Percentiles rank a stretch among this genome's conserved stretches.
phyloP scores from a whole-genome alignment of 2,797 vertebrate genomes.

The Phaenicophaeus curvirostris region DNA sequence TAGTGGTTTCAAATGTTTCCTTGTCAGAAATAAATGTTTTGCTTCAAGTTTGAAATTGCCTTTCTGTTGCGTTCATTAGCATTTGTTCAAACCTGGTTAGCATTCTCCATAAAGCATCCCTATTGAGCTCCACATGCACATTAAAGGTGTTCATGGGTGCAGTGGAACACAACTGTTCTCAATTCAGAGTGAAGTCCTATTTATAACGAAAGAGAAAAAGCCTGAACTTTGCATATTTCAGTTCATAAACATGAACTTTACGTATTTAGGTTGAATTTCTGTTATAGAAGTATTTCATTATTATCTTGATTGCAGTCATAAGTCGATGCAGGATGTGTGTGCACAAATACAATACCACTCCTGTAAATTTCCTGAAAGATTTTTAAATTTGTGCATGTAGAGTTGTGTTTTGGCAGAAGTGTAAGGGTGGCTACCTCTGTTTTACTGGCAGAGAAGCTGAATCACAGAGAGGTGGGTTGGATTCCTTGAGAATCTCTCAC shows the following conservation, averaged over 20 bases:
- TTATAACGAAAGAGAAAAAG: not conserved
- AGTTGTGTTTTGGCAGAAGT: not conserved
- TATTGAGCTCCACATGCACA: not conserved
- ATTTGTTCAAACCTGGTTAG: constrained; percentile 1
- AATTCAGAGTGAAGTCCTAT: not conserved
- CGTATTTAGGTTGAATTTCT: not conserved
- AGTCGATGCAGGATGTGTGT: not conserved
- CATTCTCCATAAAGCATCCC: not conserved
- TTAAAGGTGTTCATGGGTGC: not conserved
- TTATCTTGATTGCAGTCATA: not conserved
- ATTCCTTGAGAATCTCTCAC: not conserved
- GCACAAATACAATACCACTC: not conserved
- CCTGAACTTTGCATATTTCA: not conserved
- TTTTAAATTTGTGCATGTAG: not conserved
- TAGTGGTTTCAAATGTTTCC: not conserved
- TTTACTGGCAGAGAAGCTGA: not conserved
- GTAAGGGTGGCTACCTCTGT: not conserved
- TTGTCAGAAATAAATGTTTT: constrained; percentile 16
- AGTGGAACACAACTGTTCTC: not conserved
- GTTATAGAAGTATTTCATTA: not conserved
- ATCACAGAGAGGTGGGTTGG: not conserved
- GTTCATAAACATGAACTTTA: not conserved
- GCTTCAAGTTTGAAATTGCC: not conserved
- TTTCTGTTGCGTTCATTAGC: not conserved
- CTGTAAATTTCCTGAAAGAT: not conserved